Evolutionary conservation across 2,888 invertebrate species (phyloP), one percentile per base, ranked within the genome.

Genomic region (Drosophila borealis): DNA sequence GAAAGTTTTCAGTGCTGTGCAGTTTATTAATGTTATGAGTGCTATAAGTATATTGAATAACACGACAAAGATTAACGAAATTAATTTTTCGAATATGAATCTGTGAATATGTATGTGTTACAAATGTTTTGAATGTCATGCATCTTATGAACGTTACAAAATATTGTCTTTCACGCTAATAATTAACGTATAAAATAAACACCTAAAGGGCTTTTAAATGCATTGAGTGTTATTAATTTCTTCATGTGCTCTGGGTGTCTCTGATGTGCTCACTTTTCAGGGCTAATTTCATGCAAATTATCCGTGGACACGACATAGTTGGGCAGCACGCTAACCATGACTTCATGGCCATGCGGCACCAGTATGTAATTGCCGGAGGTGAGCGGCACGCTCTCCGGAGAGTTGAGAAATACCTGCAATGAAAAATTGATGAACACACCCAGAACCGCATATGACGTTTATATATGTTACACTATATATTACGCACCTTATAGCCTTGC

Each of bases 221-320:
- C 11, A 36, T 13, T 34, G n/a, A 45, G 21, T 29, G 11, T n/a
- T 19, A 29, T 29, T 29, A 2, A 8, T 29, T 29, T 29, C 29
- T 8, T 29, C 29, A 29, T 29, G 29, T 29, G 29, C 29, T 29
- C 8, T 29, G 8, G 29, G 34, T 19, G 49, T 41, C 34, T 37
- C 42, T 34, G n/a, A 48, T 17, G 41, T 46, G 44, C 79, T 74
- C 74, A 91, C 92, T 91, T 88, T 94, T 94, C 79, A 92, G 92
- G 83, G 3, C 72, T 93, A 78, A 95, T 95, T 56, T 93, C 93
- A 72, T 92, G 93, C 11, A 96, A 92, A 71, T 94, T 94, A 53
- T 93, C 93, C 1, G 95, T 95, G 0, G 96, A 96, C 11, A 95
- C 94, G 94, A 95, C 95, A 94, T 96, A 95, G 87, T 95, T 95